Conservation (phyloP, 37 sponge, comb jelly and placozoan genomes). For the Eunapius fragilis region DNA sequence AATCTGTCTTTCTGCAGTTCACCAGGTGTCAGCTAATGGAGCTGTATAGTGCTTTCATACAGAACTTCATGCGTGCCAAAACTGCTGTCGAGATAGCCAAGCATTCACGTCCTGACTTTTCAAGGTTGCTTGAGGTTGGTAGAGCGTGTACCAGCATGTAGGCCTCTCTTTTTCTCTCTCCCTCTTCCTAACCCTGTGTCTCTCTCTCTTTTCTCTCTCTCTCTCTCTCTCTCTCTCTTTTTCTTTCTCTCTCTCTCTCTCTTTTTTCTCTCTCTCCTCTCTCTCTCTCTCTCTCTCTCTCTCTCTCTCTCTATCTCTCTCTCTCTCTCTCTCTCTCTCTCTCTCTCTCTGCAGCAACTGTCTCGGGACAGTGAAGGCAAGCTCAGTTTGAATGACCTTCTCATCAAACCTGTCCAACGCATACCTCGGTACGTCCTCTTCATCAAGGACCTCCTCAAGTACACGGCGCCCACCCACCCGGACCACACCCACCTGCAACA, state of each 20-base stretch:
- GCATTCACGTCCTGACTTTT: slow-evolving; percentile 56
- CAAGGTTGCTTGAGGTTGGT: slow-evolving; percentile 78
- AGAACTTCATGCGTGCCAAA: slow-evolving; percentile 83
- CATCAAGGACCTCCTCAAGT: slow-evolving; percentile 88
- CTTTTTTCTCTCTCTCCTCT: not conserved
- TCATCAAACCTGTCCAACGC: slow-evolving; percentile 90
- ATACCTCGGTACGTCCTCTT: slow-evolving; percentile 91
- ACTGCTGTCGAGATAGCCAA: slow-evolving; percentile 56
- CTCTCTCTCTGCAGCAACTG: slow-evolving; percentile 35
- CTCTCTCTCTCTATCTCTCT: not conserved
- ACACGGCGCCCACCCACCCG: slow-evolving; percentile 69
- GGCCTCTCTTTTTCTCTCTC: not conserved
- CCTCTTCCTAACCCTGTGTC: not conserved
- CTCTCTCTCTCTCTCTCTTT: not conserved
- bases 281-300: not conserved
- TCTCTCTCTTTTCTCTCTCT: not conserved
- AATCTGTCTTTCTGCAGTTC: slow-evolving; percentile 51
- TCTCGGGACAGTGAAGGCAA: slow-evolving; percentile 63
- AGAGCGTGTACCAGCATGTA: too few relatives aligned
- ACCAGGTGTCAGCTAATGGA: slow-evolving; percentile 66
- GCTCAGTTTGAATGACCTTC: slow-evolving; percentile 71
- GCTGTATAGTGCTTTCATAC: slow-evolving; percentile 73
- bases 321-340: not conserved
- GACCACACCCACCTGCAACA: slow-evolving; percentile 73
- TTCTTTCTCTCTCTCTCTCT: not conserved